Evolutionary conservation across 1,140 invertebrate species (phyloP), one percentile per base, ranked within the genome.

Genomic region (Octopus bimaculoides): DNA sequence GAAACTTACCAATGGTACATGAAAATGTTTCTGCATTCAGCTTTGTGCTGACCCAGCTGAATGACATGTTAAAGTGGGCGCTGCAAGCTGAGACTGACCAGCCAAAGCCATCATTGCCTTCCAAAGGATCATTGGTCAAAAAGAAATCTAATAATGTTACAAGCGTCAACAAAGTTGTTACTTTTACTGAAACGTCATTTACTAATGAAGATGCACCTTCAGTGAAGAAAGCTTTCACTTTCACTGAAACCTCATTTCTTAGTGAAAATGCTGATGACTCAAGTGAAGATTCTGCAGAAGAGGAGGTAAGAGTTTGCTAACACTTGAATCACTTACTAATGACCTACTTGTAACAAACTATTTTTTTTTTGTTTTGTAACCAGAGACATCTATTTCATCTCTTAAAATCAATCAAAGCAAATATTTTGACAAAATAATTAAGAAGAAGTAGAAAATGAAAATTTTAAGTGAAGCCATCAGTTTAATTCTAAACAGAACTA

Each of bases 161-260:
- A 14, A 71, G 66, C 26, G 66, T 71, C 66, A 71, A 71, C 66
- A 71, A 71, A 17, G 66, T 71, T 14, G 66, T 71, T 17, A 71
- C 66, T 6, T 71, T 71, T 71, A 71, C 66, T 20, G 66, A 71
- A 71, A 71, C 66, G 7, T 71, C 66, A 17, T 71, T 71, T 71
- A 14, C 26, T 71, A 14, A 71, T 2, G 66, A 71, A 20, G 66
- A 71, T 17, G 14, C 14, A 9, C 66, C 66, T 12, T 71, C 66
- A n/a, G 66, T 71, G 17, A 71, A 71, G 26, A 71, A 71, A 20
- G 66, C 66, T 14, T 71, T 71, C 14, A 71, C 66, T 5, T 71
- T 71, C 26, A 71, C 66, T 6, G 66, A 71, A 71, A 71, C 66
- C 14, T 71, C 66, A n/a, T 71, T 71, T 17, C 66, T 12, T 71